phyloP scores from a whole-genome alignment of 2,113 vertebrate genomes.

The Elephantulus edwardii region DNA sequence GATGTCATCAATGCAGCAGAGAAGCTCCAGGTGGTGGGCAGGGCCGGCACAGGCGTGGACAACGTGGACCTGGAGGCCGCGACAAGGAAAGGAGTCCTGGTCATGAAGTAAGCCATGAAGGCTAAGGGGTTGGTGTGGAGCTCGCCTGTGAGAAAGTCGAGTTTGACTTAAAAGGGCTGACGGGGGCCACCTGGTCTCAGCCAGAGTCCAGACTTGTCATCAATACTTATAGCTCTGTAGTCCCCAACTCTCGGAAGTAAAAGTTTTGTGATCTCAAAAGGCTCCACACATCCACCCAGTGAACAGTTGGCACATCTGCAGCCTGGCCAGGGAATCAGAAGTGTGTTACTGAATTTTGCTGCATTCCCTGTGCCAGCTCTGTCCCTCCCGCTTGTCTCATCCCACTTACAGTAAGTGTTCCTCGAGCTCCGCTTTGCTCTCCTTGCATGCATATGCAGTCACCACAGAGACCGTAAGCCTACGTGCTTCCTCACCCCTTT shows the following conservation, averaged over 20 bases:
- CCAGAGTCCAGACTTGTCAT: accelerated
- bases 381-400: accelerated
- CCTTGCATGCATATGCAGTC: neutral
- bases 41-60: conserved; percentile 97
- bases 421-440: neutral
- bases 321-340: neutral
- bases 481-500: neutral
- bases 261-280: neutral
- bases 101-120: conserved; percentile 94
- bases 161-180: neutral
- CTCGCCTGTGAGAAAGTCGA: accelerated
- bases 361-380: neutral
- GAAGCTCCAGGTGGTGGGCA: conserved; percentile 93
- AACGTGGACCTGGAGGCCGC: conserved; percentile 97
- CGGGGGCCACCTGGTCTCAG: neutral
- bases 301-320: accelerated
- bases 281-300: neutral
- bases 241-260: neutral
- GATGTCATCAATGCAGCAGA: conserved; percentile 90
- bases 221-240: too few relatives aligned
- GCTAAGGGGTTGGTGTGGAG: neutral
- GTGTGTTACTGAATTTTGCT: neutral
- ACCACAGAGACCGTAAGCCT: neutral
- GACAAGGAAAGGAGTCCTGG: conserved; percentile 93
- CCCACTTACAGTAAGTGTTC: too few relatives aligned